Evolutionary conservation across 2,113 vertebrate species (phyloP), one percentile per base, ranked within the genome.

Genomic region (Chaenogobius annularis): DNA sequence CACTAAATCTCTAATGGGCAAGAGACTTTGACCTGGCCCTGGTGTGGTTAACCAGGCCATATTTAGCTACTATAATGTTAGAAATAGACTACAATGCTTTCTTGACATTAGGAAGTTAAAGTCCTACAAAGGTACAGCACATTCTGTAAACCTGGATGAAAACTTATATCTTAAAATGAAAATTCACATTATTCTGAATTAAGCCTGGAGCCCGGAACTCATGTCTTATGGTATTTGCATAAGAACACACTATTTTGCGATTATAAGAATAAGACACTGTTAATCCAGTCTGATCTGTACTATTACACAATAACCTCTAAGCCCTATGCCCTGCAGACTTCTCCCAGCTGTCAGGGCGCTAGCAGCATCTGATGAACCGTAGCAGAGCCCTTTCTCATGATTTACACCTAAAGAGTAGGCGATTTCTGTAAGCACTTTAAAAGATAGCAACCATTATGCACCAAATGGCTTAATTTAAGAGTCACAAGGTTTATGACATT

Each of bases 231-330:
- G 58, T 15, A 63, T 63, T 63, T 63, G 61, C 61, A 43, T 63
- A 63, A 63, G 35, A 37, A 63, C 61, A 63, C 61, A 63, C 61
- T 43, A 63, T 63, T 63, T 63, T 63, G 61, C 10, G 61, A 63
- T 40, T 43, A 63, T 63, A 43, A 61, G 23, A 61, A 61, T 61
- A 61, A 63, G 31, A 63, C 61, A 63, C 59, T 62, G 35, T 43
- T 63, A 63, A 63, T 63, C 61, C 61, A 63, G 61, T 63, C 61
- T 63, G 61, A 63, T 63, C 61, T 63, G 61, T 63, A 40, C 61
- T 63, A 63, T 63, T 63, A 63, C 61, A 63, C 61, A 63, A 63
- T 63, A 17, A 40, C 61, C 35, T 40, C 35, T 63, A 63, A 63
- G 35, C 61, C 35, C 59, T 63, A 7, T 40, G 61, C 35, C 5